Evolutionary conservation across 2,888 invertebrate genomes (phyloP).

Genomic region (Clanis bilineata): DNA sequence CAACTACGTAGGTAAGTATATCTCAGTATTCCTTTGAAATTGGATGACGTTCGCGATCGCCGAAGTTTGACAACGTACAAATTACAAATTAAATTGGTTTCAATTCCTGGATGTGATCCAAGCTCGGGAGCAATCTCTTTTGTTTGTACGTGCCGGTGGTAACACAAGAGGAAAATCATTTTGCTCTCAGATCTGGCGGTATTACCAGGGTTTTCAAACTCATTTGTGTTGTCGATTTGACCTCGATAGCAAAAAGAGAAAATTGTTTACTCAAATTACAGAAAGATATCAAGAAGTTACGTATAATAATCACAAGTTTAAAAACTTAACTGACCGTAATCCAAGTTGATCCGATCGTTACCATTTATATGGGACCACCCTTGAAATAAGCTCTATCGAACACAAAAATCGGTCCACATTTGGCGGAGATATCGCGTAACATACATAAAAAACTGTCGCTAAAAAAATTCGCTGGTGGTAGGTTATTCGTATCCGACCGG

Average conservation of each 20-base stretch:
- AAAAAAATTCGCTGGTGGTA: too few relatives aligned
- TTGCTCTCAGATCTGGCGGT: not conserved
- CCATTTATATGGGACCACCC: too few relatives aligned
- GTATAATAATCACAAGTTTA: too few relatives aligned
- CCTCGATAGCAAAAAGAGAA: not conserved
- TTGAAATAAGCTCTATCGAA: too few relatives aligned
- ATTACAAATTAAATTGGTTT: conserved; percentile 25
- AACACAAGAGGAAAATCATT: conserved; percentile 25
- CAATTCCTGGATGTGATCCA: conserved; percentile 33
- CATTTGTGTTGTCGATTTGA: not conserved
- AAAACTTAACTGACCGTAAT: too few relatives aligned
- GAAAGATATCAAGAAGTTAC: too few relatives aligned
- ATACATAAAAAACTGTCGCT: too few relatives aligned
- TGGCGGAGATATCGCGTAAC: too few relatives aligned
- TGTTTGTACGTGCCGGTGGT: conserved; percentile 37
- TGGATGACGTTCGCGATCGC: not conserved
- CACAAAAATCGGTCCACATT: too few relatives aligned
- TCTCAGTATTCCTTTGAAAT: not conserved
- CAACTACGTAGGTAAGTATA: too few relatives aligned
- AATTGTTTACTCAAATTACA: not conserved
- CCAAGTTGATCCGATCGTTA: too few relatives aligned
- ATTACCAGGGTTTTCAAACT: conserved; percentile 6
- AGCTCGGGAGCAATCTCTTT: conserved; percentile 39
- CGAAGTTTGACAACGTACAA: not conserved
- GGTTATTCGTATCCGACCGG: too few relatives aligned